Percentiles rank a stretch among this genome's conserved stretches.
These are phyloP conservation scores for Chiloscyllium punctatum DNA, from an alignment of 2,797 vertebrate genomes.

Conservation along the genomic window DNA sequence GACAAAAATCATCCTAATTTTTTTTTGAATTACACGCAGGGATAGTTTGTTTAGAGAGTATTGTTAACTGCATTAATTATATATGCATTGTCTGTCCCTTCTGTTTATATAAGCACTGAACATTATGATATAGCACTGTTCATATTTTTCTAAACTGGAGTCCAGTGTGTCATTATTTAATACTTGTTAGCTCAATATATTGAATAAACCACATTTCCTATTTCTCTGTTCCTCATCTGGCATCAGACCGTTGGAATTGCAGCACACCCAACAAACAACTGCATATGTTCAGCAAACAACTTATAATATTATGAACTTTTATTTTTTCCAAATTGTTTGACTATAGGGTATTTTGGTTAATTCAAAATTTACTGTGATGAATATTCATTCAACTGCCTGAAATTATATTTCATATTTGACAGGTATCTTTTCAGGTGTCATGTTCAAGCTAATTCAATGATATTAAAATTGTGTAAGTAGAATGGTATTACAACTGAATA, in stretches of 20 bases:
- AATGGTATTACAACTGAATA: neutral
- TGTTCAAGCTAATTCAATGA: neutral
- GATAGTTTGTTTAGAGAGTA: neutral
- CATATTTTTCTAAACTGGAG: neutral
- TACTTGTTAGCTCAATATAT: conserved; percentile 18
- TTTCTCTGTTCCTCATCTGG: neutral
- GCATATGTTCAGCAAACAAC: neutral
- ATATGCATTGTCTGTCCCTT: conserved; percentile 13
- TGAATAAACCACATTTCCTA: neutral
- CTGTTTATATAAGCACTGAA: conserved; percentile 21
- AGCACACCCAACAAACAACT: neutral
- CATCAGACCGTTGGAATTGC: neutral
- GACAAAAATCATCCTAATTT: neutral
- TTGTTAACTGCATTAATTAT: conserved; percentile 23
- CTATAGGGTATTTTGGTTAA: neutral
- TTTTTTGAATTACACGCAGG: neutral
- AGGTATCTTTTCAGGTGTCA: neutral
- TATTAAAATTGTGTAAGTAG: neutral
- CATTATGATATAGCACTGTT: conserved; percentile 18
- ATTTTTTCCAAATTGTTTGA: neutral
- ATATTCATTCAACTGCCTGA: neutral
- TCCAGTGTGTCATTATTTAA: neutral
- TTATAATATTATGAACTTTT: neutral
- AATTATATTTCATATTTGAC: conserved; percentile 8
- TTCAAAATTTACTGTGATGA: neutral